Conservation (phyloP, 2,113 vertebrate species). For the Pelodiscus sinensis region DNA sequence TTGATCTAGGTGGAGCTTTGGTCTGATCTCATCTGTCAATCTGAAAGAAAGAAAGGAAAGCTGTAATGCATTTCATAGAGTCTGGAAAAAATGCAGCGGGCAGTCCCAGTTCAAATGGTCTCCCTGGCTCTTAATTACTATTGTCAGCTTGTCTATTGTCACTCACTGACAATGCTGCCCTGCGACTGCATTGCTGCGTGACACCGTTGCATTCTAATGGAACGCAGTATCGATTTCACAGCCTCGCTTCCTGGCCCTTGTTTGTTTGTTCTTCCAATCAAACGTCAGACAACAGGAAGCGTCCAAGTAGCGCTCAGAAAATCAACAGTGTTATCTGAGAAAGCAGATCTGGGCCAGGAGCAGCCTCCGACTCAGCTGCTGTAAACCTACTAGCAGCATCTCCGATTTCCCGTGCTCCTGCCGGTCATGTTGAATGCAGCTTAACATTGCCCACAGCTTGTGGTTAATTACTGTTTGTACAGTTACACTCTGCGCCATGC, state of each 20-base stretch:
- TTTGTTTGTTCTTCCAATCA: conserved; percentile 29
- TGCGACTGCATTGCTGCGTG: neutral
- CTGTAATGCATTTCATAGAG: neutral
- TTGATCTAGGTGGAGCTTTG: neutral
- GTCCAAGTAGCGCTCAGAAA: neutral
- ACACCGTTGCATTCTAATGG: neutral
- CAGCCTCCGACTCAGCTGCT: conserved; percentile 63
- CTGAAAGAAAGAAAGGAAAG: neutral
- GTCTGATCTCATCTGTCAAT: neutral
- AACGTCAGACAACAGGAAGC: conserved; percentile 33
- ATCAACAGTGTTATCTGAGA: conserved; percentile 14
- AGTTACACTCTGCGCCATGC: conserved; percentile 73
- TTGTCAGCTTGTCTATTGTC: conserved; percentile 50
- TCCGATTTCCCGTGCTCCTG: conserved; percentile 69
- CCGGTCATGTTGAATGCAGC: conserved; percentile 53
- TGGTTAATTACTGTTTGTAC: conserved; percentile 79
- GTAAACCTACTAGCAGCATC: conserved; percentile 63
- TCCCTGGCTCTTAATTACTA: conserved; percentile 27
- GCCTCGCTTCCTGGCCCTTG: neutral
- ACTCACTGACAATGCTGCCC: conserved; percentile 23
- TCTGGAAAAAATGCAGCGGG: conserved; percentile 31
- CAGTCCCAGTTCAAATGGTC: neutral
- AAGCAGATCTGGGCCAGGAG: conserved; percentile 57
- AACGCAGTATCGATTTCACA: neutral
- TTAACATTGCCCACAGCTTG: conserved; percentile 75